Evolutionary conservation across 1,140 invertebrate genomes (phyloP).

Genomic region (Micrasema minimum): DNA sequence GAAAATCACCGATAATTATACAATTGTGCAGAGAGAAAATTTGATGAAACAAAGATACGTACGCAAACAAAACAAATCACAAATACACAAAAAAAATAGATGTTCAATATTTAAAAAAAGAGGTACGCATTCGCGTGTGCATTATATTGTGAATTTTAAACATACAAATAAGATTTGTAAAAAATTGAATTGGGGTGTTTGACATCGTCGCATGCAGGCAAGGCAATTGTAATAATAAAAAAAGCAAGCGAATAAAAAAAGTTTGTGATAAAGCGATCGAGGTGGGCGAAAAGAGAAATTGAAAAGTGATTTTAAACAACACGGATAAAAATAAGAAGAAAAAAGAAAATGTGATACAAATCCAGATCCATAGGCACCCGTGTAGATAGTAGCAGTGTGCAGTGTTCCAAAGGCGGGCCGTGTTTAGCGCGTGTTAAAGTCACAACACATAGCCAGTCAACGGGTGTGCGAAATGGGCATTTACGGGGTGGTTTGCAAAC

Average conservation of each 20-base stretch:
- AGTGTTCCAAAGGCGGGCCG: constrained; percentile 32
- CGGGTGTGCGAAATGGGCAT: constrained; percentile 31
- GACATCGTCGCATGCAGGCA: constrained; percentile 17
- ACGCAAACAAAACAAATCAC: constrained; percentile 39
- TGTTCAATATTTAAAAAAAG: constrained; percentile 22
- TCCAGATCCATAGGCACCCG: constrained; percentile 40
- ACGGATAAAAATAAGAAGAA: constrained; percentile 20
- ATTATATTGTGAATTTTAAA: constrained; percentile 8
- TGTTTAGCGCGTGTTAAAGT: constrained; percentile 36
- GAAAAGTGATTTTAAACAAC: not conserved
- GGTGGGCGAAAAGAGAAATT: not conserved
- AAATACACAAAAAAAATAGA: constrained; percentile 32
- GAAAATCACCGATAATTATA: constrained; percentile 21
- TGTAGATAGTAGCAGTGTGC: constrained; percentile 31
- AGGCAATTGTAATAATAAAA: constrained; percentile 11
- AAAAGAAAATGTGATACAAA: constrained; percentile 53
- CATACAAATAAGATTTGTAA: not conserved
- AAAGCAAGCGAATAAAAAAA: constrained; percentile 34
- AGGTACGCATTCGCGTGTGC: constrained; percentile 30
- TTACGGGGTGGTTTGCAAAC: constrained; percentile 35
- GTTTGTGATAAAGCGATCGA: constrained; percentile 3
- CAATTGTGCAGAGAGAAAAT: constrained; percentile 8
- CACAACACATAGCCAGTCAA: constrained; percentile 32
- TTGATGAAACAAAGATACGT: constrained; percentile 9
- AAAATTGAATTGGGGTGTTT: not conserved